Percentiles rank a stretch among this genome's conserved stretches.
These are phyloP conservation scores for Neosalanx taihuensis DNA, from an alignment of 2,797 vertebrate genomes.

Conservation along the genomic window DNA sequence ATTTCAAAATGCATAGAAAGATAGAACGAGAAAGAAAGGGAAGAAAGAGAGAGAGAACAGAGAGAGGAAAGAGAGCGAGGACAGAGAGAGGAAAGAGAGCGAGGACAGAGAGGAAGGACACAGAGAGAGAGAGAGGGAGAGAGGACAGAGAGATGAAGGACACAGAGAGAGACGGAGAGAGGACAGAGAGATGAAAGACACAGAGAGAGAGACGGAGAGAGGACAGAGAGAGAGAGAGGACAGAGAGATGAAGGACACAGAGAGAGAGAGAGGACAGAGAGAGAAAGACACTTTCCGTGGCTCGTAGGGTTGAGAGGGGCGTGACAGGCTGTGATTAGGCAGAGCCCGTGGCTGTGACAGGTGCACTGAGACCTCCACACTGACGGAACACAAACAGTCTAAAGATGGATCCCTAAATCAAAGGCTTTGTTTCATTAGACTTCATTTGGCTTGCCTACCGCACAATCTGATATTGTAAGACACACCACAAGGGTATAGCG, in stretches of 20 bases:
- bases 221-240: neutral
- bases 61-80: too few species aligned
- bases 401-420: neutral
- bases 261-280: neutral
- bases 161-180: too few species aligned
- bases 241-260: neutral
- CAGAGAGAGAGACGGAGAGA: neutral
- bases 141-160: neutral
- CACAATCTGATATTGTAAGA: neutral
- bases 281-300: too few species aligned
- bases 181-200: neutral
- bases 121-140: neutral
- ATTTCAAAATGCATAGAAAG: neutral
- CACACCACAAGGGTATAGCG: too few species aligned
- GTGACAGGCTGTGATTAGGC: neutral
- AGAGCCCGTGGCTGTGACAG: neutral
- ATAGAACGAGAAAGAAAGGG: neutral
- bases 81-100: neutral
- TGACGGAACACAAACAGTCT: neutral
- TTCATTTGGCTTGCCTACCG: neutral
- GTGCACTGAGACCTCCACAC: neutral
- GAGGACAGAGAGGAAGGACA: neutral
- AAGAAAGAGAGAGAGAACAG: neutral
- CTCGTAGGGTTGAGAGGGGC: neutral
- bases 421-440: neutral